Evolutionary conservation across 1,140 invertebrate genomes (phyloP), one percentile per base, ranked within the genome.

Genomic region (Heterodera schachtii): DNA sequence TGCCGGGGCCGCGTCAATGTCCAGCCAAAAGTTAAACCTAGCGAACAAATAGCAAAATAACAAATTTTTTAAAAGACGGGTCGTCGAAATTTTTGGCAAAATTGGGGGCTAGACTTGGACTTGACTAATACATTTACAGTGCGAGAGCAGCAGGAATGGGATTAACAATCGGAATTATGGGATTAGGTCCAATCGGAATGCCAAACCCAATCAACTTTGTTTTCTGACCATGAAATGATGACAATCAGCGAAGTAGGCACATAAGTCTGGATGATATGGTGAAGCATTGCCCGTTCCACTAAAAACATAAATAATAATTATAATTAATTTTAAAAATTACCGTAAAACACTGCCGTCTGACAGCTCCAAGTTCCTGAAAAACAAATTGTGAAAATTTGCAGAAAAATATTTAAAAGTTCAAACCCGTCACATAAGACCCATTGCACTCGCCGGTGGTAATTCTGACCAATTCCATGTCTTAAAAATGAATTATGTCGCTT

Each of bases 21-120:
- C 90, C 9, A 91, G 73, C 90, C 90, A 91, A 81, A 91, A 91
- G 49, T 90, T 90, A n/a, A 91, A 86, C 81, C 81, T 82, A 19
- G n/a, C 47, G 13, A 60, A 16, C 13, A 60, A 31, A 31, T 31
- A 31, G 31, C 19, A 60, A 9, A 60, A 60, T 60, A 16, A 9
- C 16, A 19, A 73, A 31, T 31, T 31, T 31, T 31, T 31, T 31
- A 31, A 31, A 31, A 31, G 31, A 31, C 31, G 31, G 31, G 31
- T 31, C 31, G 31, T 31, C 31, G 31, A 31, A 31, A 31, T 31
- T 31, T 31, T 31, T 31, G 31, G 31, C 31, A 31, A 31, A 31
- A 31, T 31, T 31, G 31, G 31, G 31, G 31, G 31, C 31, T 31
- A 1, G 31, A 31, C 31, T 31, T 31, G 31, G 31, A 31, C 31